Conservation (phyloP, 2,888 invertebrate genomes). For the Tridacna crocea region DNA sequence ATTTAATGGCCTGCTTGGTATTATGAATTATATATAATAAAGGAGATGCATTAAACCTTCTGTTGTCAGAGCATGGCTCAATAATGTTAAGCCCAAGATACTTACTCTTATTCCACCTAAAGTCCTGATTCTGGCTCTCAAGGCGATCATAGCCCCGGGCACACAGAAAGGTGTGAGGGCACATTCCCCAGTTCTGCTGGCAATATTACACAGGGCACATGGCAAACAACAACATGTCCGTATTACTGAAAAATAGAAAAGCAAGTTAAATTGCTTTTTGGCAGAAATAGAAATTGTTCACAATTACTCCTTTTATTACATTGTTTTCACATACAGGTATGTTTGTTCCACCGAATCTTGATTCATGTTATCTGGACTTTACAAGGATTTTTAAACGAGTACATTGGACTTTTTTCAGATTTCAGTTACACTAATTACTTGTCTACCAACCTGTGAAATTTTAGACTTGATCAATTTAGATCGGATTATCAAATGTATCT, state of each 20-base stretch:
- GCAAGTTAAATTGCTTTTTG: not conserved
- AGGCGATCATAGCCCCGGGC: constrained; percentile 43
- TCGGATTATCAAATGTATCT: no score
- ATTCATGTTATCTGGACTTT: no score
- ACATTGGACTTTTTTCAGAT: no score
- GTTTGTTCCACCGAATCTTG: no score
- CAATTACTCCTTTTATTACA: not conserved
- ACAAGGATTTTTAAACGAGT: no score
- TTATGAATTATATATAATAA: no score
- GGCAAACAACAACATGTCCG: constrained; percentile 38
- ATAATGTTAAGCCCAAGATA: not conserved
- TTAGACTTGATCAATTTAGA: no score
- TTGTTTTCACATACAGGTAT: not conserved
- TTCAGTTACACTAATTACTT: no score
- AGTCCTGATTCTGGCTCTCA: constrained; percentile 58
- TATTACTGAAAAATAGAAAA: constrained; percentile 1
- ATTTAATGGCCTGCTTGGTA: no score
- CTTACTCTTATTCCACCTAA: constrained; percentile 58
- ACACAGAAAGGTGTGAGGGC: constrained; percentile 46
- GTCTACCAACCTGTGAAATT: no score
- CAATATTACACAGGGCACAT: constrained; percentile 42
- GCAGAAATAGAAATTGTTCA: not conserved
- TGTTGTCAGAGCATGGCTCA: no score
- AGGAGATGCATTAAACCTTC: no score
- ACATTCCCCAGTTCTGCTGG: constrained; percentile 54